Base-by-base conservation (phyloP, 2,888 invertebrate species). In the Melitaea athalia region DNA sequence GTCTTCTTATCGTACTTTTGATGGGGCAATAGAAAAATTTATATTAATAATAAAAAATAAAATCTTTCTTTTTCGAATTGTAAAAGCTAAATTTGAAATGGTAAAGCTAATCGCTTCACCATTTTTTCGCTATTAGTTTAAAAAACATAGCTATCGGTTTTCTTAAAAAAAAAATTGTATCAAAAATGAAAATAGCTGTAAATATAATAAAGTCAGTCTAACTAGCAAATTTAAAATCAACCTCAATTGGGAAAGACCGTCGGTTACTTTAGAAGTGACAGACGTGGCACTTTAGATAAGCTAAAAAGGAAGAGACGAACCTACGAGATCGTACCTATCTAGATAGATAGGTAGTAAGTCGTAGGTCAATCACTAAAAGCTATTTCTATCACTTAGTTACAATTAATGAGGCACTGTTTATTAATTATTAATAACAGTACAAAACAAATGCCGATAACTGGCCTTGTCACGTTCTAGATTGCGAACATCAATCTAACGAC, bases 401-500 rank as follows among this genome's bases (percentile, higher is more conserved):
- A 80, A 72, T 79, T 85, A 87, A 85, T 83, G 77, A 85, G 81
- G 76, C 77, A 73, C 79, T 81, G 81, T 84, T 85, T 82, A 85
- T 85, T 80, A 76, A 70, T 77, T 74, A 75, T 76, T 79, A 81
- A 79, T 82, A 83, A 74, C 73, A 78, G 72, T 81, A 84, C 81
- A 80, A 80, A 83, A 85, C 84, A 80, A 76, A 77, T 75, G 75
- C 70, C 65, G 77, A 79, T 79, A 81, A 82, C 79, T 86, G 85
- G 82, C 88, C 89, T 89, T 89, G 88, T 85, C 85, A 81, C 72
- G 77, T 76, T 81, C 76, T 77, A 83, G 83, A 87, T 87, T 83
- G 77, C 76, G 70, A 72, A 76, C 78, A 83, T 86, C 82, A 85
- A 85, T 86, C 87, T 85, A 75, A 78, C 14, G 52, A 75, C 79